Evolutionary conservation across 2,797 vertebrate genomes (phyloP).

Genomic region (Petrocephalus schoutedeni): DNA sequence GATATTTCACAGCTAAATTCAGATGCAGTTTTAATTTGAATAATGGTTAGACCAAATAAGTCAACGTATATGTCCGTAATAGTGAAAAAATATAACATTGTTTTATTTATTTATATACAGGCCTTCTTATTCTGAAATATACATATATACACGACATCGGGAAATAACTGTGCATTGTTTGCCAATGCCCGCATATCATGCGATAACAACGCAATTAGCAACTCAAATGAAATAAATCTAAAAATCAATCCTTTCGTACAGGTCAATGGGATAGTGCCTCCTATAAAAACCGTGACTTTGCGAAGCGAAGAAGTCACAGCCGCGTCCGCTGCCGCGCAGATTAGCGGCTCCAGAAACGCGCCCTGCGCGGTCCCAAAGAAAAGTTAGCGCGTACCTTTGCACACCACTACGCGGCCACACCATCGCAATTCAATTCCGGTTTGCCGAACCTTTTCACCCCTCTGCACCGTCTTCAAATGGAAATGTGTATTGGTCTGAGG

Average conservation of each 20-base stretch:
- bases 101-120: not conserved
- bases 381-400: not conserved
- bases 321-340: not conserved
- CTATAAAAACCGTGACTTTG: not conserved
- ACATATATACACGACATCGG: not conserved
- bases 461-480: slow-evolving; percentile 82
- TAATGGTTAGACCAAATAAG: not conserved
- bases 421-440: not conserved
- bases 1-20: not conserved
- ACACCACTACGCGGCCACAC: not conserved
- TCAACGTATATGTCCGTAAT: not conserved
- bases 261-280: not conserved
- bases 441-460: slow-evolving; percentile 68
- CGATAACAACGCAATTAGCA: not conserved
- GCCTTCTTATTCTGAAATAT: not conserved
- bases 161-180: not conserved
- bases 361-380: not conserved
- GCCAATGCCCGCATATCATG: not conserved
- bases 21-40: not conserved
- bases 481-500: slow-evolving; percentile 97
- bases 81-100: not conserved
- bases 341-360: not conserved
- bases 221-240: not conserved
- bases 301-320: not conserved
- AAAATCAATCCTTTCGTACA: not conserved